Conservation (phyloP, 2,113 vertebrate genomes). For the Podiceps cristatus region DNA sequence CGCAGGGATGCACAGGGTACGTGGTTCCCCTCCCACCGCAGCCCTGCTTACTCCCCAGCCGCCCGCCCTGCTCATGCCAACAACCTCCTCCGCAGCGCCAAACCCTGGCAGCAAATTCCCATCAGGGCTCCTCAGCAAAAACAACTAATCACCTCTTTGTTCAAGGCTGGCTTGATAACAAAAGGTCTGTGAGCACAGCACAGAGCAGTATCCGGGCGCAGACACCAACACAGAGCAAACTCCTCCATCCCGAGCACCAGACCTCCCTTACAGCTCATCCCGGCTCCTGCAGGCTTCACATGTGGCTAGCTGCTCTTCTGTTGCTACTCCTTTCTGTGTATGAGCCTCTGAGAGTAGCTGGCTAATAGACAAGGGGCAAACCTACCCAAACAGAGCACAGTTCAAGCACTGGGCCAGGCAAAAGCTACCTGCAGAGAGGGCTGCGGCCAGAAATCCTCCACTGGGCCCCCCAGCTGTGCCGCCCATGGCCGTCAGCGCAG, state of each 20-base stretch:
- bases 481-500: accelerated
- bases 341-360: not conserved
- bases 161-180: not conserved
- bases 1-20: not conserved
- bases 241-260: not conserved
- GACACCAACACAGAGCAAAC: not conserved
- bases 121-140: not conserved
- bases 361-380: not conserved
- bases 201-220: accelerated
- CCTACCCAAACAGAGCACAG: not conserved
- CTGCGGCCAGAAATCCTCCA: not conserved
- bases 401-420: not conserved
- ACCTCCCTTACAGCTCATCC: not conserved
- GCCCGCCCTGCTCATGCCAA: not conserved
- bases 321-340: not conserved
- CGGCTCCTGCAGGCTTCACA: not conserved
- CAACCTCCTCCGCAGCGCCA: not conserved
- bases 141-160: not conserved
- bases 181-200: not conserved
- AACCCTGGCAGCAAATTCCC: not conserved
- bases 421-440: not conserved
- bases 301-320: not conserved
- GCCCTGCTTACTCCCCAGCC: not conserved
- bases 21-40: not conserved
- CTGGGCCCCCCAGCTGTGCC: not conserved